phyloP scores from a whole-genome alignment of 2,888 invertebrate genomes.

The Epirrhoe alternata region DNA sequence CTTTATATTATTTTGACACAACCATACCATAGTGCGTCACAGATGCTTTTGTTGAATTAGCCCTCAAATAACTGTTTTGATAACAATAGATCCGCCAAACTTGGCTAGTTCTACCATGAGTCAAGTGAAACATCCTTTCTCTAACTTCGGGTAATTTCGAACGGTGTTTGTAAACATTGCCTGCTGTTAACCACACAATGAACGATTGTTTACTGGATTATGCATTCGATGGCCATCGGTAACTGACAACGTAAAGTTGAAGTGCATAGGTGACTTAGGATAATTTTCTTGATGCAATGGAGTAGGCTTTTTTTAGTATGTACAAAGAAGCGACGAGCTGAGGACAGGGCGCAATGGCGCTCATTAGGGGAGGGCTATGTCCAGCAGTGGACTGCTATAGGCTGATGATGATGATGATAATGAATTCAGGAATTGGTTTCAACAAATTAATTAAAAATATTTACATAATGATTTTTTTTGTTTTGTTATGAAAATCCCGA shows the following conservation, averaged over 20 bases:
- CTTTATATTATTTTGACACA: not conserved
- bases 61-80: not conserved
- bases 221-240: slow-evolving; percentile 47
- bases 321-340: too few species aligned
- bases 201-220: slow-evolving; percentile 67
- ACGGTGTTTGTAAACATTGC: slow-evolving; percentile 69
- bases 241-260: slow-evolving; percentile 24
- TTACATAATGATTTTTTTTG: too few species aligned
- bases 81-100: slow-evolving; percentile 9
- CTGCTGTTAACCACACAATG: slow-evolving; percentile 69
- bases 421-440: too few species aligned
- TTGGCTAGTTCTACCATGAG: slow-evolving; percentile 24
- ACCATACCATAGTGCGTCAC: not conserved
- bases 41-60: not conserved
- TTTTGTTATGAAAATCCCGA: too few species aligned
- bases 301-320: not conserved
- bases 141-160: slow-evolving; percentile 59
- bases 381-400: too few species aligned
- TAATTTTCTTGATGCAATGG: slow-evolving; percentile 8
- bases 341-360: too few species aligned
- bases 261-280: slow-evolving; percentile 5
- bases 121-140: slow-evolving; percentile 62
- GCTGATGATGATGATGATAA: too few species aligned
- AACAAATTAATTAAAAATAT: too few species aligned
- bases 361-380: too few species aligned